Conservation (phyloP, 2,797 vertebrate genomes). For the Crax fasciolata region DNA sequence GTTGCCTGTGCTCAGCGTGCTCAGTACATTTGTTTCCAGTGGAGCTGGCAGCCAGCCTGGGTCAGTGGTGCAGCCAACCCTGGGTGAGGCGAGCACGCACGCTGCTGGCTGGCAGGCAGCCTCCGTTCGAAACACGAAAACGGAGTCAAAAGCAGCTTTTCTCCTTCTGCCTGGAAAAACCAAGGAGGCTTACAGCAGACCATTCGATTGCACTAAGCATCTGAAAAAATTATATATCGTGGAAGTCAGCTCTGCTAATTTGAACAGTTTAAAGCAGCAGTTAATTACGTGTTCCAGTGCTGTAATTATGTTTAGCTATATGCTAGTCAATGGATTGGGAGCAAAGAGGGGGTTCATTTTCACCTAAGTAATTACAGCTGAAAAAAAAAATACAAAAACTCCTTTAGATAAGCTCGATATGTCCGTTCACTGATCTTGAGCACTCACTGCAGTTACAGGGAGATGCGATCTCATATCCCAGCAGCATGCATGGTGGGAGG, state of each 20-base stretch:
- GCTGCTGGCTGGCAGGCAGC: conserved; percentile 68
- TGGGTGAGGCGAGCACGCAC: conserved; percentile 61
- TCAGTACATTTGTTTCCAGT: conserved; percentile 22
- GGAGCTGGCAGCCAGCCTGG: conserved; percentile 58
- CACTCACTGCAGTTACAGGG: conserved; percentile 61
- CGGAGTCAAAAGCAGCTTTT: conserved; percentile 76
- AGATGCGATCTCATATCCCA: conserved; percentile 53
- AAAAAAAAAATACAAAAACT: conserved; percentile 61
- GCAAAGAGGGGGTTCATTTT: conserved; percentile 78
- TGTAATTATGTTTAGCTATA: conserved; percentile 80
- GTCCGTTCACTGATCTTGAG: conserved; percentile 75
- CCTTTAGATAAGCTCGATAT: conserved; percentile 72
- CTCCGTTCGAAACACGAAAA: conserved; percentile 75
- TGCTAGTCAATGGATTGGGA: conserved; percentile 78
- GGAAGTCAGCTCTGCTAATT: conserved; percentile 84
- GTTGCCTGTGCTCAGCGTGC: conserved; percentile 20
- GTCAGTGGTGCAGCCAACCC: conserved; percentile 52
- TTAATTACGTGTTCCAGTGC: conserved; percentile 84
- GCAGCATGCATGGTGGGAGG: conserved; percentile 31
- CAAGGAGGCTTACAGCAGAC: conserved; percentile 73
- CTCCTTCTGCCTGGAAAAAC: conserved; percentile 73
- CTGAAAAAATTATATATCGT: conserved; percentile 83
- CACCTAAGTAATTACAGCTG: conserved; percentile 77
- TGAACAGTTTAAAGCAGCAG: conserved; percentile 82
- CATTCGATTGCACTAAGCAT: conserved; percentile 73